Evolutionary conservation across 2,113 vertebrate genomes (phyloP), one percentile per base, ranked within the genome.

Genomic region (Lasiurus cinereus): DNA sequence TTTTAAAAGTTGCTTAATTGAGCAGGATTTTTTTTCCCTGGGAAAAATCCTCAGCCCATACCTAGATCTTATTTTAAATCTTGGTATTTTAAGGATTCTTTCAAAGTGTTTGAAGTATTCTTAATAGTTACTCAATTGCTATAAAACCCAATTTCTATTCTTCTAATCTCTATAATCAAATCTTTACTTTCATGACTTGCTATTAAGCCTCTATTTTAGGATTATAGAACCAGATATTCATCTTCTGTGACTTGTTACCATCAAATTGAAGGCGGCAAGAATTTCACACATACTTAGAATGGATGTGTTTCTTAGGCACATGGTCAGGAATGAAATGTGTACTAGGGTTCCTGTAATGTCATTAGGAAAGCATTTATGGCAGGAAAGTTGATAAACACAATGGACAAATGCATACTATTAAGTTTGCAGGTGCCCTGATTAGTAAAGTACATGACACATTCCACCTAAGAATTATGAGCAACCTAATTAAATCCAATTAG

Each of bases 151-250:
- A 93, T 96, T 97, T 97, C 83, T 96, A 90, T 83, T 97, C 92
- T 94, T 93, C 93, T 95, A 94, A 96, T 96, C 91, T 93, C 85
- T 93, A 48, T 97, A 94, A 94, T 96, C 97, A 97, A 95, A 97
- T 96, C 88, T 94, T 97, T 96, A 91, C 94, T 92, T 96, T 94
- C 48, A 91, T 90, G 74, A 56, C 88, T 94, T 96, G 74, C 79
- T 82, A 95, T 88, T 95, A 96, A 96, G 88, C 67, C 90, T 91
- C 85, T 77, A 73, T 91, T 97, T 97, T 94, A 96, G 91, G 80
- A 80, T 79, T 80, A 92, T 87, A 84, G 83, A 94, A 66, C 24
- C 62, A 94, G 92, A 95, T 90, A 89, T 62, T 93, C 77, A 85
- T 94, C 92, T 73, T 90, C 67, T 66, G 69, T 90, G 73, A 92